Percentiles rank a stretch among this genome's conserved stretches.
Conservation (phyloP, 2,797 vertebrate genomes). For the Chrysocyon brachyurus region DNA sequence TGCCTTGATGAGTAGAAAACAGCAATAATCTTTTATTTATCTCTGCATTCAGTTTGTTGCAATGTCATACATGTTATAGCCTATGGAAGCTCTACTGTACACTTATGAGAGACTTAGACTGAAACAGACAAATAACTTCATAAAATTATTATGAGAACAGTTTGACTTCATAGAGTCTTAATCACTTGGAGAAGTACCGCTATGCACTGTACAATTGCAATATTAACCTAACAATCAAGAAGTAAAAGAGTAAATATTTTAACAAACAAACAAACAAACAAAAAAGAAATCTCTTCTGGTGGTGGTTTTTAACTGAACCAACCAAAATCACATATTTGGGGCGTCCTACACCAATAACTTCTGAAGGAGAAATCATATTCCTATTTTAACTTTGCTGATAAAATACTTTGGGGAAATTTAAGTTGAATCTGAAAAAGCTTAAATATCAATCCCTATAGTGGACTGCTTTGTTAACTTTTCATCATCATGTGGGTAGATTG, state of each 20-base stretch:
- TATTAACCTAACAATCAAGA: background rate
- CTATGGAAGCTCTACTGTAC: background rate
- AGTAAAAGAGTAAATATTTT: slow-evolving; percentile 1
- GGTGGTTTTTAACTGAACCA: background rate
- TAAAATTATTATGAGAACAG: background rate
- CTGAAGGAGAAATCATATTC: background rate
- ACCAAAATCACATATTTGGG: background rate
- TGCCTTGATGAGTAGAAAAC: background rate
- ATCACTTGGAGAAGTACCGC: background rate
- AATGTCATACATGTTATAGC: background rate
- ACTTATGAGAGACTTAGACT: background rate
- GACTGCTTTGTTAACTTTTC: background rate
- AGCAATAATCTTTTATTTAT: background rate
- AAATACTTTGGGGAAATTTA: slow-evolving; percentile 3
- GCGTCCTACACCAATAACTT: background rate
- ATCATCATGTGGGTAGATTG: background rate
- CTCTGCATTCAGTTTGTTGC: background rate
- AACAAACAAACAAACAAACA: background rate
- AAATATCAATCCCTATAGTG: background rate
- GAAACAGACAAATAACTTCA: background rate
- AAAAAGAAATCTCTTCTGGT: background rate
- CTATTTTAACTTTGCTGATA: slow-evolving; percentile 9
- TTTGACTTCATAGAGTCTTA: background rate
- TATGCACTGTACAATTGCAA: background rate
- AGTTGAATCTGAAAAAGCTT: background rate